Evolutionary conservation across 1,140 invertebrate species (phyloP).

Genomic region (Pogonognathellus flavescens): DNA sequence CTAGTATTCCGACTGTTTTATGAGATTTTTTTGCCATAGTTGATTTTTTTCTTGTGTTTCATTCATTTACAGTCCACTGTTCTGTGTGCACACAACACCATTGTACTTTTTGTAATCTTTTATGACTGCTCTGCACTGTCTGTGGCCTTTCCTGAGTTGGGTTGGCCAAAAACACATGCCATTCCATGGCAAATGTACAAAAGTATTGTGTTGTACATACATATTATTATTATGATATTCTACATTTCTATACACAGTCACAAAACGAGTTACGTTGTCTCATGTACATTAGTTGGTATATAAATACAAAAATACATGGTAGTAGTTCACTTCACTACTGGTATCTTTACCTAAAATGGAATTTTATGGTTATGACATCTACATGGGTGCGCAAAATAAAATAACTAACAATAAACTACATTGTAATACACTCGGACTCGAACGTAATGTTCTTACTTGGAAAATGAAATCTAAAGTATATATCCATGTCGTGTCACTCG

Average conservation of each 20-base stretch:
- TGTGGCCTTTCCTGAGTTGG: background rate
- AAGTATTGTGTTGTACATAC: background rate
- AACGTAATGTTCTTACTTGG: background rate
- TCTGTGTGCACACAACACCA: background rate
- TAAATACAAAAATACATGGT: no score
- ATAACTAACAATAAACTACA: background rate
- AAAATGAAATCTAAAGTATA: background rate
- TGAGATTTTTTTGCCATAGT: background rate
- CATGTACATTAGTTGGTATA: no score
- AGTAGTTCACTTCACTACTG: background rate
- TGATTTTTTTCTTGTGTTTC: background rate
- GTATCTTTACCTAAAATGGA: conserved; percentile 23
- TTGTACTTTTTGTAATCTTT: background rate
- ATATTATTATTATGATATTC: background rate
- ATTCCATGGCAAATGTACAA: background rate
- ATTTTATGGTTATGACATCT: conserved; percentile 36
- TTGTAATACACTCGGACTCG: background rate
- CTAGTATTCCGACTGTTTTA: background rate
- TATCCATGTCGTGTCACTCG: background rate
- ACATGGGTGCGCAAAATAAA: background rate
- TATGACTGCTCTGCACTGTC: background rate
- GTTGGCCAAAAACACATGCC: background rate
- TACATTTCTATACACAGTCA: no score
- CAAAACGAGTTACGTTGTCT: no score
- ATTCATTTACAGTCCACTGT: background rate